These are phyloP conservation scores for Microvelia longipes DNA, from an alignment of 1,140 invertebrate species.

Conservation along the genomic window DNA sequence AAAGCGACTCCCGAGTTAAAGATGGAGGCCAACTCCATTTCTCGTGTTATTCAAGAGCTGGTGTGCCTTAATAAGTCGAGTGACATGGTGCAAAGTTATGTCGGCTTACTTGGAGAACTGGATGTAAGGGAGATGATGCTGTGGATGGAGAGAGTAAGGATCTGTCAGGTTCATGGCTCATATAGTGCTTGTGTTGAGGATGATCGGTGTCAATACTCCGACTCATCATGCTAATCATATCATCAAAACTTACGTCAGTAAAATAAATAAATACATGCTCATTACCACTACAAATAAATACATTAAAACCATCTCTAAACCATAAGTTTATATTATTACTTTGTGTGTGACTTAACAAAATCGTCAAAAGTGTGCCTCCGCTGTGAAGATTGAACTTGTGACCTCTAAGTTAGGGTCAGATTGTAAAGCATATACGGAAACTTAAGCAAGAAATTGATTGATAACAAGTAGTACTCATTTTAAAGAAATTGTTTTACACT, in stretches of 20 bases:
- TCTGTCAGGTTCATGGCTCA: constrained; percentile 52
- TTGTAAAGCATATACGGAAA: too few species aligned
- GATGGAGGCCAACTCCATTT: constrained; percentile 37
- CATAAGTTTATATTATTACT: not conserved
- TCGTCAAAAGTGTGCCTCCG: too few species aligned
- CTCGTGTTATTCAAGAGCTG: constrained; percentile 57
- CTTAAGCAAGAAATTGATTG: too few species aligned
- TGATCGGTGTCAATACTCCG: constrained; percentile 50
- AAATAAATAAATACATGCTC: not conserved
- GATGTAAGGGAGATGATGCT: not conserved
- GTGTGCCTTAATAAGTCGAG: constrained; percentile 56
- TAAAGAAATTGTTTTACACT: too few species aligned
- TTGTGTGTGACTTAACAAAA: too few species aligned
- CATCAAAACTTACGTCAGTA: constrained; percentile 47
- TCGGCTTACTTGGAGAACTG: constrained; percentile 23
- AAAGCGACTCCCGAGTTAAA: constrained; percentile 37
- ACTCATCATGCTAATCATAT: constrained; percentile 54
- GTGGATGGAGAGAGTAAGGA: not conserved
- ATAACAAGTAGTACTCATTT: too few species aligned
- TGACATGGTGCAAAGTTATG: constrained; percentile 42
- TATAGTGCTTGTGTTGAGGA: constrained; percentile 63
- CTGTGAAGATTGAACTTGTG: too few species aligned
- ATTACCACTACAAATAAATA: not conserved
- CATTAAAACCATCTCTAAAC: too few species aligned
- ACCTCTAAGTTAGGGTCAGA: too few species aligned